Base-by-base conservation (phyloP, 2,888 invertebrate genomes). In the Phalera bucephala region DNA sequence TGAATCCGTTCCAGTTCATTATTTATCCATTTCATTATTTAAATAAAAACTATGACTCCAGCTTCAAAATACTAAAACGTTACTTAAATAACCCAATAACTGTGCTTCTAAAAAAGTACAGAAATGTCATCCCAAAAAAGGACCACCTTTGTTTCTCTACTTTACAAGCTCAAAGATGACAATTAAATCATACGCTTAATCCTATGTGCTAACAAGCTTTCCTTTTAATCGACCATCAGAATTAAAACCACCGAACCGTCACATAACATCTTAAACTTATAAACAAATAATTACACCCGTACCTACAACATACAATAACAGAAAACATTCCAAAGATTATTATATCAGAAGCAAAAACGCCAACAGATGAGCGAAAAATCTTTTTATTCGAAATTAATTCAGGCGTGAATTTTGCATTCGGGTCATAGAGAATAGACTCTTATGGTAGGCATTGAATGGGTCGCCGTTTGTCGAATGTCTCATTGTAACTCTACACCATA, bases 401-500 rank as follows among this genome's bases (percentile, higher is more conserved):
- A 80, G 52, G 77, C 82, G 81, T 80, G 56, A 81, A 81, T 75
- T 74, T 72, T 55, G 63, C 65, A 66, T 72, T 61, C 55, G 48
- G 53, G 57, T 69, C 66, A 67, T 69, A 73, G 66, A 56, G 62
- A 64, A 53, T 46, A 50, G 57, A 63, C 65, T 67, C 64, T 65
- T 66, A 68, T 62, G 59, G 61, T 62, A 68, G 65, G 60, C 64
- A 59, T 72, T 64, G 65, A 69, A 75, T 70, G 71, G 71, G 65
- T 68, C 63, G 65, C 68, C 63, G 50, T 62, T 61, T 64, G 60
- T 54, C 59, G 60, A 57, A 62, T 61, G 74, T 73, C 64, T 70
- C 64, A 60, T 60, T 58, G 83, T 82, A 82, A 82, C 71, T 61
- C 52, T 65, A 83, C 72, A 82, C 83, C 73, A 44, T 64, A 58